These are phyloP conservation scores for Melospiza georgiana DNA, from an alignment of 2,113 vertebrate genomes.

Conservation along the genomic window DNA sequence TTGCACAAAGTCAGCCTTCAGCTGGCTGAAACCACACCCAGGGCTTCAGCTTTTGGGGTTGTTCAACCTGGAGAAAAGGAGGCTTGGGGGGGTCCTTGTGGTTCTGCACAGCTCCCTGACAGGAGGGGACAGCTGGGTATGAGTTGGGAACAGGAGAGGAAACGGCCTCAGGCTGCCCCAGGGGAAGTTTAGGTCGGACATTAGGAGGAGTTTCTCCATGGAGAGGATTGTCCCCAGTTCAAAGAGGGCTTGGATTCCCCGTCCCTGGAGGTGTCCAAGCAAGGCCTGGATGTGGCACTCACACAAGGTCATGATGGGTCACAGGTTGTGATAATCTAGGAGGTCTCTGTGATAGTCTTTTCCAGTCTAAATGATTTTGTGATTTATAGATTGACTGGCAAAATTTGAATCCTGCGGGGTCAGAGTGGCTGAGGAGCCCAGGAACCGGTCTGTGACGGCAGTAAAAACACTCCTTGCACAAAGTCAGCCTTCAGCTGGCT, in stretches of 20 bases:
- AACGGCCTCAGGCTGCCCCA: fast-evolving
- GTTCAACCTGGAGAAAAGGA: background rate
- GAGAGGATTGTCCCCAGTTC: too few relatives aligned
- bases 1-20: background rate
- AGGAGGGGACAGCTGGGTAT: too few relatives aligned
- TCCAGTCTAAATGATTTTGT: background rate
- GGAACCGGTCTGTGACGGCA: background rate
- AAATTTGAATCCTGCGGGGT: background rate
- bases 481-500: background rate
- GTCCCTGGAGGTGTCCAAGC: background rate
- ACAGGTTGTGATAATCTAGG: background rate
- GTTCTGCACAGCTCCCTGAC: background rate
- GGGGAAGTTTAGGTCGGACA: background rate
- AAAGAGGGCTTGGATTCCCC: background rate
- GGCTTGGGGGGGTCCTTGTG: background rate
- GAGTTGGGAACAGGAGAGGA: too few relatives aligned
- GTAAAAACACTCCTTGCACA: background rate
- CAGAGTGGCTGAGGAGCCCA: background rate
- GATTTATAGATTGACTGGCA: background rate
- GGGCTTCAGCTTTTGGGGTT: background rate
- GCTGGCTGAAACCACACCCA: background rate
- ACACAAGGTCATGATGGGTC: background rate
- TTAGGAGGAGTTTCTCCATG: background rate
- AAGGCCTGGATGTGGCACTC: fast-evolving
- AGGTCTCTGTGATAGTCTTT: background rate